Evolutionary conservation across 1,140 invertebrate genomes (phyloP).

Genomic region (Orius insidiosus): DNA sequence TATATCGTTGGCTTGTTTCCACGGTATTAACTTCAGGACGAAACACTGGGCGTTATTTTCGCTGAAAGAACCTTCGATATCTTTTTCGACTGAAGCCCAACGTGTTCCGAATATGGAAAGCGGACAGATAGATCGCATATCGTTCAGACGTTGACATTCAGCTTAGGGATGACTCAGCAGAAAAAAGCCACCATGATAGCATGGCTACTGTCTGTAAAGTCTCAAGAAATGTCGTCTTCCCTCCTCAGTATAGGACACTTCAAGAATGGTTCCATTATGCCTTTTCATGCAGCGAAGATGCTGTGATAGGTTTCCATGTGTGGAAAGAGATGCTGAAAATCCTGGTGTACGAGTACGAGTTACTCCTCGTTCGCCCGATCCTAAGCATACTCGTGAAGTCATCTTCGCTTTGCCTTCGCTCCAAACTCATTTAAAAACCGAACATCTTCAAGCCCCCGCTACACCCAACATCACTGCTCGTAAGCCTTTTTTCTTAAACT

Average conservation of each 20-base stretch:
- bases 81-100: conserved; percentile 87
- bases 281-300: conserved; percentile 82
- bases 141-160: conserved; percentile 77
- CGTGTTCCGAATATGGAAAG: conserved; percentile 52
- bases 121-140: conserved; percentile 40
- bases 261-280: conserved; percentile 96
- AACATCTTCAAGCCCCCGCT: conserved; percentile 60
- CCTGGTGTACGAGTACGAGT: conserved; percentile 20
- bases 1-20: conserved; percentile 90
- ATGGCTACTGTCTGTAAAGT: conserved; percentile 88
- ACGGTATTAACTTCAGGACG: conserved; percentile 91
- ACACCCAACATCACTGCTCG: conserved; percentile 50
- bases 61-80: conserved; percentile 83
- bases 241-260: conserved; percentile 82
- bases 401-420: conserved; percentile 88
- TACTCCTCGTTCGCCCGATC: conserved; percentile 49
- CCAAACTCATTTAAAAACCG: conserved; percentile 82
- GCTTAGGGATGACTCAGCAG: conserved; percentile 52
- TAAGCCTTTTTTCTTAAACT: background rate
- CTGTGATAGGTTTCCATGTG: conserved; percentile 72
- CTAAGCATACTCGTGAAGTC: conserved; percentile 79
- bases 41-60: conserved; percentile 95
- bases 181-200: conserved; percentile 46
- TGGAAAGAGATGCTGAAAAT: conserved; percentile 49
- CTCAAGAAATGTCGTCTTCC: conserved; percentile 77